Evolutionary conservation across 2,113 vertebrate species (phyloP), one percentile per base, ranked within the genome.

Genomic region (Dasypus novemcinctus): DNA sequence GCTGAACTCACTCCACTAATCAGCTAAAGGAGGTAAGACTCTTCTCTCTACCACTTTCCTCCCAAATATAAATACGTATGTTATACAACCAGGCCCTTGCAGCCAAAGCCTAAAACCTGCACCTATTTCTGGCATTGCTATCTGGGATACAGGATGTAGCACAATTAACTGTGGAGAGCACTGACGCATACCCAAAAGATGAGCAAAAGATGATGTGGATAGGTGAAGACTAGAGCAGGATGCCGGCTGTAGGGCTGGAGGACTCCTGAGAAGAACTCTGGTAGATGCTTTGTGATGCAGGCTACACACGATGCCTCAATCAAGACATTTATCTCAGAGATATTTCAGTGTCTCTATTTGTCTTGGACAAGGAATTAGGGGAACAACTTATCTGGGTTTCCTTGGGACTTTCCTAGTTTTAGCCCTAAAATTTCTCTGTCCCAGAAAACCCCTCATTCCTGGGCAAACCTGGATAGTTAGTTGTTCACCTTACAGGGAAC

Each of bases 131-230:
- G 96, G 94, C 96, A 87, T 33, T 71, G 71, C 85, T 93, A 84
- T 95, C 93, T 93, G 89, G 74, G 95, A 85, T 83, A 72, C 81
- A 92, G 78, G 93, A 94, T 76, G 43, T 64, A 96, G 74, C 82
- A 87, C 15, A 66, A 80, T 93, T 86, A 84, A 86, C 38, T 66
- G 25, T 41, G 27, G 79, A 61, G 29, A 38, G 43, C 43, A 2
- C 1, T 64, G 96, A 86, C 54, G 69, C 29, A 25, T 25, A 43
- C 66, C 85, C 89, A 87, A 63, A 93, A 80, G 88, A 94, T 54
- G 94, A 75, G 83, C 83, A 79, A 63, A 90, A 90, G 90, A 79
- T 29, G 66, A 81, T 41, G 38, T 9, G 6, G 75, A 25, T 5
- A 75, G 76, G 72, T 81, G 49, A 87, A 31, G 36, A 79, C 17